Evolutionary conservation across 2,113 vertebrate genomes (phyloP), one percentile per base, ranked within the genome.

Genomic region (Rhabdomys dilectus): DNA sequence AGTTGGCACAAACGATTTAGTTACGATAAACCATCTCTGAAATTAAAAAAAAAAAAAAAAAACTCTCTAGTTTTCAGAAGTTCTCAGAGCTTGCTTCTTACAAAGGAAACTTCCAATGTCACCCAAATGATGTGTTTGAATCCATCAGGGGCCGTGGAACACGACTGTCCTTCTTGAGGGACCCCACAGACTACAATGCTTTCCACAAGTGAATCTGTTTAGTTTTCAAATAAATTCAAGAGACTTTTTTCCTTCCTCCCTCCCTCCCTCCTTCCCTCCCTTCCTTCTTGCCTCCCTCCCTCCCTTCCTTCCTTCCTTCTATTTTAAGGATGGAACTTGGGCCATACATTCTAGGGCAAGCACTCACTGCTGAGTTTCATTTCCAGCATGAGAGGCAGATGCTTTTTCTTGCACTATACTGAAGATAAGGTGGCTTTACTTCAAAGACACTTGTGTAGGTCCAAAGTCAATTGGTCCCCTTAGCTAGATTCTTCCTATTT

Each of bases 191-290:
- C 76, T 24, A 15, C 0, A 36, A 11, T 34, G 84, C 13, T 93
- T 90, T 76, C n/a, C 66, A 6, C 5, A 36, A 0, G 34, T 36
- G 26, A 62, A 45, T 88, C 60, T 75, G 45, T 39, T 76, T 95
- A 75, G 39, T 66, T 48, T 96, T 85, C 53, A 64, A 94, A 72
- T 19, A 93, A 58, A 29, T 68, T 58, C 68, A 85, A 17, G 82
- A 85, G 62, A 45, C 6, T 3, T 58, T 5, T 48, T 34, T 9
- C 7, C 15, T 26, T 5, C 36, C 6, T 77, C 24, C 13, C 1
- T 48, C 26, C 24, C 24, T 72, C 42, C 77, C 2, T 24, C 29
- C 7, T 7, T 11, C 5, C 4, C 15, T 1, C 4, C 15, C 29
- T 4, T 2, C 21, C 56, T 16, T 5, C 22, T 36, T 15, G 3